Base-by-base conservation (phyloP, 2,797 vertebrate species). In the Gobionotothen gibberifrons region DNA sequence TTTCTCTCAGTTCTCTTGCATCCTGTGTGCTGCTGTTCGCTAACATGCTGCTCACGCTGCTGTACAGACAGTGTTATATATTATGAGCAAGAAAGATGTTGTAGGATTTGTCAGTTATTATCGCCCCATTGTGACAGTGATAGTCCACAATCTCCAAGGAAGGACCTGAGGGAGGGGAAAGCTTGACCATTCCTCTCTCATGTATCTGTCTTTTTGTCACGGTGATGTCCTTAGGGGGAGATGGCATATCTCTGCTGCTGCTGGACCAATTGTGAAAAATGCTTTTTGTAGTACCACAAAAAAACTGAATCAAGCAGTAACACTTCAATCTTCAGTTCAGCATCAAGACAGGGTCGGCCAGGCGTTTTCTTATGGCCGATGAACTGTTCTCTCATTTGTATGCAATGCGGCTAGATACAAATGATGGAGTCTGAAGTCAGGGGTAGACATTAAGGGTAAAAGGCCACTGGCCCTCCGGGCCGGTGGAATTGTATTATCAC, bases 351-450 rank as follows among this genome's bases (percentile, higher is more conserved):
- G 48, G 40, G 65, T 71, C 68, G 51, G 29, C 40, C 21, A 4
- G n/a, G 53, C 26, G 71, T 42, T 1, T 67, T 69, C 32, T 49
- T 64, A 21, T 55, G 69, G 19, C 69, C 54, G 16, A 56, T 80
- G 66, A 79, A 52, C 55, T 39, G 16, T 16, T n/a, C 10, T 62
- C 42, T 67, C 21, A 74, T 89, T 69, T 69, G 44, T 61, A 74
- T 69, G 44, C 65, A n/a, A 36, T 19, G 40, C 44, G 15, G 29
- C 68, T 43, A 4, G 14, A 65, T 68, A 15, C 14, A 65, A 76
- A 53, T 29, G 60, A 65, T 46, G 57, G 43, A 43, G 46, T 43
- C 62, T 62, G 58, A 59, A 52, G 67, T n/a, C n/a, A n/a, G n/a
- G n/a, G n/a, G n/a, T n/a, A n/a, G n/a, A n/a, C n/a, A n/a, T n/a